Evolutionary conservation across 92 coral and sea anemone species (phyloP).

Genomic region (Epizoanthus ramosus): DNA sequence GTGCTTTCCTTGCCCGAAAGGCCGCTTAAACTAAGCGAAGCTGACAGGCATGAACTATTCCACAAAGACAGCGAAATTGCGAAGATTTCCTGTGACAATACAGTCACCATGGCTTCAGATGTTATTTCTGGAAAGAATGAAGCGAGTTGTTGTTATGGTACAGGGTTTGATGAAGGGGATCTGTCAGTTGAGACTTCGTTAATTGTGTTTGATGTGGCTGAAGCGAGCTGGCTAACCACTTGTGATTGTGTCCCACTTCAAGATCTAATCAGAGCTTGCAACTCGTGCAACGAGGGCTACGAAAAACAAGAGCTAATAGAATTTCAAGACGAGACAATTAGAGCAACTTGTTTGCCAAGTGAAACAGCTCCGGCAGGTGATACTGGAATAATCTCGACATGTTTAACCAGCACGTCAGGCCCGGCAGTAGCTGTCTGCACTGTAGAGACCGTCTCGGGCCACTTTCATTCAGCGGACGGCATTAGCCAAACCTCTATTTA

Average conservation of each 20-base stretch:
- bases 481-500: background rate
- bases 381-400: constrained; percentile 4
- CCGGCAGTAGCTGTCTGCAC: constrained; percentile 5
- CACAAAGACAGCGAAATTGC: background rate
- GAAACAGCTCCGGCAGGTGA: constrained; percentile 32
- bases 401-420: constrained; percentile 19
- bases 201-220: constrained; percentile 25
- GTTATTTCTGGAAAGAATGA: constrained; percentile 17
- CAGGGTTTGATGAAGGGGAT: background rate
- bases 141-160: background rate
- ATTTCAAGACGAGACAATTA: constrained; percentile 9
- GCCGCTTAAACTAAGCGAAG: background rate
- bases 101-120: constrained; percentile 31
- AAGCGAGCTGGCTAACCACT: constrained; percentile 25
- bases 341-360: background rate
- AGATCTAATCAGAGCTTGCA: constrained; percentile 18
- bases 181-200: background rate
- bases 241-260: constrained; percentile 19
- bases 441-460: background rate
- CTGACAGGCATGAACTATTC: background rate
- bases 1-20: constrained; percentile 21
- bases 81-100: background rate
- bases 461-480: constrained; percentile 4
- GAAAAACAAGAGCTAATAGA: constrained; percentile 9
- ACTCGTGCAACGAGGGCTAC: background rate